These are phyloP conservation scores for Nymphalis polychloros DNA, from an alignment of 2,888 invertebrate species.

Conservation along the genomic window DNA sequence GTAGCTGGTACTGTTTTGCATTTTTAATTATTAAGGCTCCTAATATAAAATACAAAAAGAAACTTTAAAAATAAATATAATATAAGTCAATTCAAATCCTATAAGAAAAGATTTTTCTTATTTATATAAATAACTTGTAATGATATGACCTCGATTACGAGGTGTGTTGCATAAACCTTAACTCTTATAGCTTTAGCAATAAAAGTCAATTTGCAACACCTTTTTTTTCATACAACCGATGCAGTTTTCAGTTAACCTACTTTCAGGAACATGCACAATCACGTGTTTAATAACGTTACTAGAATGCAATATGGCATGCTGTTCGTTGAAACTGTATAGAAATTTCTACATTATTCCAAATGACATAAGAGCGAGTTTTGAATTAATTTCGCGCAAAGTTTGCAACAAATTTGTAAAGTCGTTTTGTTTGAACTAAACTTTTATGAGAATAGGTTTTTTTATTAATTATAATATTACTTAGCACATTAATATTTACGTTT, in stretches of 20 bases:
- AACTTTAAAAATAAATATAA: background rate
- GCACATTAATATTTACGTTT: too few relatives aligned
- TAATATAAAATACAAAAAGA: background rate
- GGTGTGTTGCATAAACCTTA: background rate
- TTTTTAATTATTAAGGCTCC: background rate
- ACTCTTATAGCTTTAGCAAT: constrained; percentile 13
- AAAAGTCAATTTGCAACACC: constrained; percentile 18
- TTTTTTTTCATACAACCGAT: constrained; percentile 28
- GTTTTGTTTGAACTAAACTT: background rate
- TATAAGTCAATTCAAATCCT: background rate
- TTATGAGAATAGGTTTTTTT: constrained; percentile 23
- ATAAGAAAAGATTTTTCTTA: constrained; percentile 9
- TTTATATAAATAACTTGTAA: constrained; percentile 13
- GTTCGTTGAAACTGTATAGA: constrained; percentile 16
- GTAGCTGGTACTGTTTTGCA: too few relatives aligned
- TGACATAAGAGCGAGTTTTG: constrained; percentile 7
- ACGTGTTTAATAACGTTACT: constrained; percentile 44
- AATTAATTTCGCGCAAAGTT: background rate
- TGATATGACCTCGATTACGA: constrained; percentile 15
- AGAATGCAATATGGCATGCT: constrained; percentile 42
- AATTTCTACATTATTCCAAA: constrained; percentile 12
- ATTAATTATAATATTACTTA: background rate
- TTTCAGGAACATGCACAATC: constrained; percentile 46
- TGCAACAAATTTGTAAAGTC: background rate
- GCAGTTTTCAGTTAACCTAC: constrained; percentile 41